These are phyloP conservation scores for Bubo blakistoni DNA, from an alignment of 2,113 vertebrate genomes.

Conservation along the genomic window DNA sequence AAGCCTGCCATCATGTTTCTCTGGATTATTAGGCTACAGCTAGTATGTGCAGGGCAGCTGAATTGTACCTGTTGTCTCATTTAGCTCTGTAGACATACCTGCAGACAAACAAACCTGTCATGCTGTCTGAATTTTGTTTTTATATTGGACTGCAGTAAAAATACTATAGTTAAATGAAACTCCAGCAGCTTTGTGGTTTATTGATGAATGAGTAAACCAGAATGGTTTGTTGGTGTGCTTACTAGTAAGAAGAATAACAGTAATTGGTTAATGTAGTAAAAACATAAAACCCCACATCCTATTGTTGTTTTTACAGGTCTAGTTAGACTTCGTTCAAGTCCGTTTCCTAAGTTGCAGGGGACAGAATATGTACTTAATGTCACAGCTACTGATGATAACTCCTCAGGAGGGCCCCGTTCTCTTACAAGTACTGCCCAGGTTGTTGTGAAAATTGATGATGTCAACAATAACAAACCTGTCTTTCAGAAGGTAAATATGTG, in stretches of 20 bases:
- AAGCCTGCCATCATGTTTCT: not conserved
- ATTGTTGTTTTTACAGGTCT: constrained; percentile 72
- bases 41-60: not conserved
- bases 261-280: not conserved
- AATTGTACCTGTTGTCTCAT: not conserved
- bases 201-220: not conserved
- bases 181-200: not conserved
- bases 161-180: not conserved
- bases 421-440: constrained; percentile 81
- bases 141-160: not conserved
- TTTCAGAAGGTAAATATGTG: constrained; percentile 81
- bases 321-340: constrained; percentile 83
- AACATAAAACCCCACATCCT: not conserved
- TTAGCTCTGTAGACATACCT: not conserved
- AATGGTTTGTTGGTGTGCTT: not conserved
- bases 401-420: constrained; percentile 80
- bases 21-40: not conserved
- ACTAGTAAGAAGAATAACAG: not conserved
- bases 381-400: constrained; percentile 84
- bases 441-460: constrained; percentile 83
- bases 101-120: not conserved
- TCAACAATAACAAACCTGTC: constrained; percentile 89
- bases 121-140: not conserved
- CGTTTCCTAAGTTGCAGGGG: constrained; percentile 81
- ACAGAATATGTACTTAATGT: constrained; percentile 84